Evolutionary conservation across 2,113 vertebrate genomes (phyloP).

Genomic region (Lepisosteus oculatus): DNA sequence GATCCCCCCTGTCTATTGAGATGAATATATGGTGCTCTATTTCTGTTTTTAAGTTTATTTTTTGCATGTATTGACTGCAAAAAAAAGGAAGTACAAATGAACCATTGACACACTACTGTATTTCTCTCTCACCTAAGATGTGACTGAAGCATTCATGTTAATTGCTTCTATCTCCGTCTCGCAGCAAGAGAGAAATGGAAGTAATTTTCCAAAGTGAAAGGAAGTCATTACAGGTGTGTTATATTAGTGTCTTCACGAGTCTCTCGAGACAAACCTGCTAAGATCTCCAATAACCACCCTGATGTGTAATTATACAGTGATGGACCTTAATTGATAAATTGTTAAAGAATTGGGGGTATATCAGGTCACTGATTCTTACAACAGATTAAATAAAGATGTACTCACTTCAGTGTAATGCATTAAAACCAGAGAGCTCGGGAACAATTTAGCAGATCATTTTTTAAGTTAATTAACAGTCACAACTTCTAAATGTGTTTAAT

Average conservation of each 20-base stretch:
- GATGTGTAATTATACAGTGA: constrained; percentile 76
- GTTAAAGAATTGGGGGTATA: constrained; percentile 69
- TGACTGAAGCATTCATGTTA: constrained; percentile 68
- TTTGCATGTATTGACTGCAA: too few species aligned
- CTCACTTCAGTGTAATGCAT: constrained; percentile 72
- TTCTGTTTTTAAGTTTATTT: too few species aligned
- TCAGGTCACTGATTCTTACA: constrained; percentile 65
- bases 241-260: constrained; percentile 71
- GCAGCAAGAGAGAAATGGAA: constrained; percentile 54
- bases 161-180: constrained; percentile 68
- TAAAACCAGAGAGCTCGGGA: constrained; percentile 68
- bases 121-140: constrained; percentile 50
- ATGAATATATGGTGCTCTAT: too few species aligned
- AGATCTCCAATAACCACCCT: constrained; percentile 72
- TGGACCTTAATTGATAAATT: constrained; percentile 77
- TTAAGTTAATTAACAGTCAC: constrained; percentile 70
- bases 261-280: constrained; percentile 62
- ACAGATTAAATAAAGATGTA: constrained; percentile 69
- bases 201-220: constrained; percentile 61
- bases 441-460: constrained; percentile 72
- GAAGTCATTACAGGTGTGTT: constrained; percentile 75
- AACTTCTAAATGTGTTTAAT: constrained; percentile 62
- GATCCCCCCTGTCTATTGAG: too few species aligned
- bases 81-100: too few species aligned
- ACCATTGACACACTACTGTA: too few species aligned